Percentiles rank a stretch among this genome's conserved stretches.
Conservation (phyloP, 2,113 vertebrate species). For the Callospermophilus lateralis region DNA sequence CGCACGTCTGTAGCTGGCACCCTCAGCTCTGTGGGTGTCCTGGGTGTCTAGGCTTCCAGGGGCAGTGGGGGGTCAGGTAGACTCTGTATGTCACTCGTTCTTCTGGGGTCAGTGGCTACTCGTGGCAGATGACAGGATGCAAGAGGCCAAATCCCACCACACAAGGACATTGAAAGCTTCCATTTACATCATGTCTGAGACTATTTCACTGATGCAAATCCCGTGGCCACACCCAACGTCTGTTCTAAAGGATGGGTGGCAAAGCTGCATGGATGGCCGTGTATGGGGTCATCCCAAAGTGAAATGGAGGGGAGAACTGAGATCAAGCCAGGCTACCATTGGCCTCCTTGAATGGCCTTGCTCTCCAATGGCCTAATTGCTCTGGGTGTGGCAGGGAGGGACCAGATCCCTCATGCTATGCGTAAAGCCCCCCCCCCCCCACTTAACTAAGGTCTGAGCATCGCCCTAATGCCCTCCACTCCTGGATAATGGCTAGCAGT, state of each 20-base stretch:
- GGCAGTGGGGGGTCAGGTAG: not conserved
- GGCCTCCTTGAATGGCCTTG: not conserved
- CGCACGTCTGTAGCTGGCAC: not conserved
- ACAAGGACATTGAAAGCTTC: not conserved
- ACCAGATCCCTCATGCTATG: not conserved
- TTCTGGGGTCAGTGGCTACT: not conserved
- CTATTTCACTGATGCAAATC: not conserved
- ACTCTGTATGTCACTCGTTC: not conserved
- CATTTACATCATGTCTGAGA: not conserved
- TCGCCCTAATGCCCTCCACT: not conserved
- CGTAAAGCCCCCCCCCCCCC: not conserved
- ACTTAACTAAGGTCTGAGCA: not conserved
- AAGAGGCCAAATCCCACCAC: not conserved
- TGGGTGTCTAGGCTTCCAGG: not conserved
- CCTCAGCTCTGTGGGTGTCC: not conserved
- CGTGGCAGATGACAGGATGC: not conserved
- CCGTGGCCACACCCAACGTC: not conserved
- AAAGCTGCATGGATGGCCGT: not conserved
- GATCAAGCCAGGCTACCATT: not conserved
- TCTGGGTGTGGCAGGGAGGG: not conserved
- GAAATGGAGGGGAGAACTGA: not conserved
- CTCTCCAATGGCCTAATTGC: not conserved
- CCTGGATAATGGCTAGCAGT: not conserved
- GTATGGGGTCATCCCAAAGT: not conserved
- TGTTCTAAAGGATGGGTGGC: not conserved